Base-by-base conservation (phyloP, 2,113 vertebrate species). In the Leptodactylus fuscus region DNA sequence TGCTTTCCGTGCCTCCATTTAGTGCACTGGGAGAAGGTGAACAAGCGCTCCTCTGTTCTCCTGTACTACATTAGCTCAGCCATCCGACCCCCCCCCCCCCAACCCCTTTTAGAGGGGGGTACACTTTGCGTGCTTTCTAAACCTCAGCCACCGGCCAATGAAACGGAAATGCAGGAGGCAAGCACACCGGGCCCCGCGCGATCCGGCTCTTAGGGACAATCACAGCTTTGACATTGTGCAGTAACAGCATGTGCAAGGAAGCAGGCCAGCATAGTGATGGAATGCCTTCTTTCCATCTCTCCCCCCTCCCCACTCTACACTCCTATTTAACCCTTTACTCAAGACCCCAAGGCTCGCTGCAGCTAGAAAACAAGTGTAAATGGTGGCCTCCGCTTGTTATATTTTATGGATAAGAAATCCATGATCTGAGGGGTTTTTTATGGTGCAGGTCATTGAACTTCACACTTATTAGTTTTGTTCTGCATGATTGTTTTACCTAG, bases 221-320 rank as follows among this genome's bases (percentile, higher is more conserved):
- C 84, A 34, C 84, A 86, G 77, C 84, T 86, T 81, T 86, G 84
- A 86, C 84, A 86, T 86, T 86, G 84, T 86, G 84, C 84, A 81
- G 84, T 86, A 86, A 86, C 84, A 86, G 76, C 48, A 51, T 86
- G 77, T 81, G 84, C 84, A 73, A 81, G 76, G 76, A 86, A 71
- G 29, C 53, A 46, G 78, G 65, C 76, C 84, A 86, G 83, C 83
- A 58, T 34, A 81, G 67, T 86, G 84, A 86, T 86, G 84, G 76
- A 86, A 86, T 71, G 76, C 65, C 67, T 81, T 60, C 49, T 80
- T 73, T 60, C 76, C 77, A 67, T 71, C 83, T 44, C 75, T 53
- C 74, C 84, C 81, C 62, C 76, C 22, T 11, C 20, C 49, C 34
- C 22, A 9, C 69, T 58, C 70, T 58, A 32, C 70, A 29, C 71